Evolutionary conservation across 2,797 vertebrate genomes (phyloP).

Genomic region (Clangula hyemalis): DNA sequence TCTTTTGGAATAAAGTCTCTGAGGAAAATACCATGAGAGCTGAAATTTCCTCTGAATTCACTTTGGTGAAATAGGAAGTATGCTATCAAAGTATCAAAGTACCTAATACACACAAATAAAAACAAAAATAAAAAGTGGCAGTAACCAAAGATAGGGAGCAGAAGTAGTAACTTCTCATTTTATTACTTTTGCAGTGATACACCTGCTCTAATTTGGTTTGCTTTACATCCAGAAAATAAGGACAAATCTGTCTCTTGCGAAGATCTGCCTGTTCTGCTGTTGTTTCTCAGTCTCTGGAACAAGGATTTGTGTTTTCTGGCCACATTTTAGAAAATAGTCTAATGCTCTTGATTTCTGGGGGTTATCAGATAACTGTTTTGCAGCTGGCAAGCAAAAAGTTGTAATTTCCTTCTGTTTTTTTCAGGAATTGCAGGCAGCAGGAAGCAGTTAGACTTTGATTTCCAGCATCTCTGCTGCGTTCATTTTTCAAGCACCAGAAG

Average conservation of each 20-base stretch:
- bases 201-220: neutral
- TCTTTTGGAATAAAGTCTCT: neutral
- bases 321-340: neutral
- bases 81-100: neutral
- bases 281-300: neutral
- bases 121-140: neutral
- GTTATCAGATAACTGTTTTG: neutral
- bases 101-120: neutral
- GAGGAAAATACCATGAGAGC: neutral
- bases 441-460: neutral
- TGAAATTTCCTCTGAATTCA: neutral
- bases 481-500: neutral
- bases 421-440: neutral
- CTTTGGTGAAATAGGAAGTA: neutral
- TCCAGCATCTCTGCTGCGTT: neutral
- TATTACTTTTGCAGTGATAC: neutral
- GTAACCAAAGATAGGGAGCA: neutral
- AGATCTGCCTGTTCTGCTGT: neutral
- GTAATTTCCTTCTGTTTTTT: neutral
- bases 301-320: neutral
- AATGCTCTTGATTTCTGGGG: neutral
- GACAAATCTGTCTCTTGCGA: neutral
- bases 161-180: neutral
- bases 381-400: neutral
- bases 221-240: neutral